Base-by-base conservation (phyloP, 1,140 invertebrate genomes). In the Tachypleus tridentatus region DNA sequence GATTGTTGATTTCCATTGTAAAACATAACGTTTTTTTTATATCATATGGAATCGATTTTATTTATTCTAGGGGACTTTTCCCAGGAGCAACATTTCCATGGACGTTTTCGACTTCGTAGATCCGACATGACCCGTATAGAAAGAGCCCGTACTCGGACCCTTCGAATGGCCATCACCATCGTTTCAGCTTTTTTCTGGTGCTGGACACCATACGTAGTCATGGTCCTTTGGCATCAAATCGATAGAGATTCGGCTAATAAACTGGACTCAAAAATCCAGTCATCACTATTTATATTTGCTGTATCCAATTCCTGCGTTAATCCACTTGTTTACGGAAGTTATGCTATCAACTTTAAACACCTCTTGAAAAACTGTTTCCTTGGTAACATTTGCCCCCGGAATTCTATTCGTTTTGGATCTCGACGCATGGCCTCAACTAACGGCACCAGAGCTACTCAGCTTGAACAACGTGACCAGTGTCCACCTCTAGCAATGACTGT, bases 91-190 rank as follows among this genome's bases (percentile, higher is more conserved):
- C 29, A 29, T 29, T 29, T 29, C 29, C 29, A 29, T 29, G 29
- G 29, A 29, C 29, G 29, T 29, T 2, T 29, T 29, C 29, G 29
- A 29, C 29, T 29, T 29, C 29, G 29, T 29, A 29, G 29, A 29
- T 29, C 29, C 29, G 29, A 29, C 29, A 29, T 29, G 29, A 29
- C 29, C 29, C 29, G 29, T 29, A 29, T 29, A 29, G 62, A 70
- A 73, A 62, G 76, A 74, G 3, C 67, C 6, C 53, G 61, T 50
- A 54, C 11, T n/a, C 77, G 86, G 68, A 91, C 88, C 0, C 77
- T 92, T 4, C 80, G 84, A 60, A 88, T 91, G 86, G 90, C 89
- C 0, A 80, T 91, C 51, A 86, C 86, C 10, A 90, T 93, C 51
- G 86, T 90, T 0, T 77, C 82, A 3, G 85, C 85, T 0, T 91